These are phyloP conservation scores for Bettongia penicillata DNA, from an alignment of 2,113 vertebrate species.

Conservation along the genomic window DNA sequence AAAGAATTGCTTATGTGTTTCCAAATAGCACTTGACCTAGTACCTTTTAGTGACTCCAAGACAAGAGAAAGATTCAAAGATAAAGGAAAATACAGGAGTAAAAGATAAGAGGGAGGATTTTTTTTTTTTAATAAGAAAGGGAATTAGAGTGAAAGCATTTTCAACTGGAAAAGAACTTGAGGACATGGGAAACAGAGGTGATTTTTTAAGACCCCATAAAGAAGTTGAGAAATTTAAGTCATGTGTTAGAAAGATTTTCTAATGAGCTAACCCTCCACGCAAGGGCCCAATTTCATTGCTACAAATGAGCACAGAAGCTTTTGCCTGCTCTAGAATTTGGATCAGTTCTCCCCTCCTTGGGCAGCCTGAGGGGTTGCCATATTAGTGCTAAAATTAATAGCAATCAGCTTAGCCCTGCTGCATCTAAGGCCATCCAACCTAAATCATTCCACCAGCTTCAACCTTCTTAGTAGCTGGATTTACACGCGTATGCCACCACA, in stretches of 20 bases:
- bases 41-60: background rate
- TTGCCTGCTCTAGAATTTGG: background rate
- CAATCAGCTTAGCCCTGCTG: background rate
- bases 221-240: background rate
- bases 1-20: constrained; percentile 40
- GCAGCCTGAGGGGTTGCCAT: background rate
- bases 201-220: background rate
- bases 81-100: background rate
- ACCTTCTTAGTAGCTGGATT: background rate
- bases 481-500: background rate
- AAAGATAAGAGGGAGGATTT: background rate
- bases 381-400: background rate
- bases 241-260: background rate
- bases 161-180: background rate
- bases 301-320: background rate
- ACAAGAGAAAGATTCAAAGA: background rate
- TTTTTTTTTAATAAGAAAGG: background rate
- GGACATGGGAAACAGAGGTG: background rate
- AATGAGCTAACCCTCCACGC: background rate
- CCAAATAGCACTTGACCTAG: constrained; percentile 30
- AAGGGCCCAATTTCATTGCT: background rate
- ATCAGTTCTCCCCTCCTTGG: background rate
- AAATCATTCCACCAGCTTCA: background rate
- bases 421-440: background rate
- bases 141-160: background rate